Conservation (phyloP, 2,797 vertebrate species). For the Staurois parvus region DNA sequence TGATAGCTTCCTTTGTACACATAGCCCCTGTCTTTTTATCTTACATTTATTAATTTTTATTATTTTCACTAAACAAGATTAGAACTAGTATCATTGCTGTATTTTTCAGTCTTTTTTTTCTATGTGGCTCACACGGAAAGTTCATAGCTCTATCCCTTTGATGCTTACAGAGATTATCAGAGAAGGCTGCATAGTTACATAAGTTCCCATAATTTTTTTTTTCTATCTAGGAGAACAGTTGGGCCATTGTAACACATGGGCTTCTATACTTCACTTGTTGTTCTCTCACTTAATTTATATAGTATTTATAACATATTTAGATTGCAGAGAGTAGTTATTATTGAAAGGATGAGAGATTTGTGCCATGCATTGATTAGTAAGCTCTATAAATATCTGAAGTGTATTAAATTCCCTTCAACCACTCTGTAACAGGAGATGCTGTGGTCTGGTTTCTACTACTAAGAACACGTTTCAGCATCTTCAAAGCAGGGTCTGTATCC, state of each 20-base stretch:
- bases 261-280: not conserved
- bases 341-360: constrained; percentile 19
- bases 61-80: not conserved
- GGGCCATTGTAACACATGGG: constrained; percentile 7
- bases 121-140: not conserved
- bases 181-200: not conserved
- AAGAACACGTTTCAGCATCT: not conserved
- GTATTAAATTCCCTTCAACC: not conserved
- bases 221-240: constrained; percentile 18
- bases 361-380: constrained; percentile 6
- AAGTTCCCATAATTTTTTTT: constrained; percentile 13
- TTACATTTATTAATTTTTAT: not conserved
- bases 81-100: not conserved
- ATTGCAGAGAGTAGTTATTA: constrained; percentile 21
- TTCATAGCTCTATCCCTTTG: constrained; percentile 12
- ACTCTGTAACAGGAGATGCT: not conserved
- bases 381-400: constrained; percentile 10
- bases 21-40: too few species aligned
- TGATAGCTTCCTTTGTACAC: too few species aligned
- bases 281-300: not conserved
- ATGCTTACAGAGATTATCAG: not conserved
- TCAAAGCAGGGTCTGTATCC: not conserved
- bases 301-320: not conserved
- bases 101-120: not conserved
- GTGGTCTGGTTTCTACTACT: not conserved